Evolutionary conservation across 2,888 invertebrate species (phyloP), one percentile per base, ranked within the genome.

Genomic region (Caenorhabditis doughertyi): DNA sequence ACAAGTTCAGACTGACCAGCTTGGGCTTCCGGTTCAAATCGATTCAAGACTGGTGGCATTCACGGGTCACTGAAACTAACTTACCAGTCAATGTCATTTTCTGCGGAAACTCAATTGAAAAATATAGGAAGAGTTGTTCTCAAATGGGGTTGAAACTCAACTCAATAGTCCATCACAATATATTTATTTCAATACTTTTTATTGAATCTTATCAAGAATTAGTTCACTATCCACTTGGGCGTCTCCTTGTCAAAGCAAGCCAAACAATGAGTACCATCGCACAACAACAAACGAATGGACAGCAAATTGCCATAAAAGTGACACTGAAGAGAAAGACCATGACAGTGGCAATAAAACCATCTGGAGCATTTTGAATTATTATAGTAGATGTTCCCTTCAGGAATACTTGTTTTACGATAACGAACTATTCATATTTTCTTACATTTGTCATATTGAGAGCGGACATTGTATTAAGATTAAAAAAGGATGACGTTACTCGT

Each of bases 211-310:
- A n/a, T n/a, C n/a, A n/a, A n/a, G n/a, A n/a, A 16, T 55, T n/a
- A 27, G 53, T 55, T 55, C 53, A 55, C 27, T n/a, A 29, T 55
- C 25, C 51, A 25, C 2, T 21, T 11, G 13, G 25, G 3, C 8
- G 27, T 29, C 27, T 56, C 21, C 56, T 56, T 35, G 35, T 35
- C 18, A 56, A 32, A 21, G 35, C 35, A 7, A 56, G 56, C 56
- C 56, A 56, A 56, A 56, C 35, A 9, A 56, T 56, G n/a, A 32
- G 32, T 27, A 56, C 21, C 8, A 56, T 56, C 18, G 56, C 56
- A 32, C 18, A n/a, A 21, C 18, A 56, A 21, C 35, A 56, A n/a
- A 56, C 8, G 18, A 32, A 4, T n/a, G 56, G 56, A 35, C 56
- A 56, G 35, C 56, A 56, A 1, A 35, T 35, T 1, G 29, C 7